These are phyloP conservation scores for Panthera uncia DNA, from an alignment of 2,113 vertebrate species.

Conservation along the genomic window DNA sequence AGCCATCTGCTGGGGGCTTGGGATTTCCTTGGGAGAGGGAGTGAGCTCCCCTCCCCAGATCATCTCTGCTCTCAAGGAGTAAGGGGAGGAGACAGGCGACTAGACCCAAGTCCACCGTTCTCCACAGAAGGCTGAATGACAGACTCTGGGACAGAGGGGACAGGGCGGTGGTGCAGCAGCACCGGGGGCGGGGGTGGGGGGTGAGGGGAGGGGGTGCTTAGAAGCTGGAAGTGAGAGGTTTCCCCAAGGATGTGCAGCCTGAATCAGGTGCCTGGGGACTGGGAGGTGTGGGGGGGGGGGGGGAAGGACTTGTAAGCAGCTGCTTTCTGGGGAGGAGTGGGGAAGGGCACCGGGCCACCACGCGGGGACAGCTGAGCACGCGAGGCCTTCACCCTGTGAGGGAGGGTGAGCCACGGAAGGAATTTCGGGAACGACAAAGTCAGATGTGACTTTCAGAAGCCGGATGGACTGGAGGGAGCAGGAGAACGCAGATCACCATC, in stretches of 20 bases:
- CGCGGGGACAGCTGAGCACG: not conserved
- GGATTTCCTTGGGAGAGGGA: not conserved
- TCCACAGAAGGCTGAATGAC: not conserved
- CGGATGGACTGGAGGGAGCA: too few species aligned
- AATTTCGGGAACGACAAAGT: not conserved
- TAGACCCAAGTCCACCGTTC: not conserved
- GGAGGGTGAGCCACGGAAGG: not conserved
- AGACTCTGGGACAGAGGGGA: not conserved
- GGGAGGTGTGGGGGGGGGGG: accelerated
- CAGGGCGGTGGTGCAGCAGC: accelerated
- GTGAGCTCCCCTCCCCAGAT: not conserved
- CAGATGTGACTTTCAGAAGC: not conserved
- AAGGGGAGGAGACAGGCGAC: not conserved
- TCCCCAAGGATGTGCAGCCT: accelerated
- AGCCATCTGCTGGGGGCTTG: not conserved
- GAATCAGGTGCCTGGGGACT: not conserved
- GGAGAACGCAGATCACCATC: not conserved
- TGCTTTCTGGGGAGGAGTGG: not conserved
- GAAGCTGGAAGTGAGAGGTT: not conserved
- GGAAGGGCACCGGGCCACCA: not conserved
- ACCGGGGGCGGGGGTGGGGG: not conserved
- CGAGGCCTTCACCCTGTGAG: not conserved
- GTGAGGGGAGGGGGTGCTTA: not conserved
- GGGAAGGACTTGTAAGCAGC: accelerated
- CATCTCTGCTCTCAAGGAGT: not conserved